These are phyloP conservation scores for Galago senegalensis DNA, from an alignment of 2,797 vertebrate species.

Conservation along the genomic window DNA sequence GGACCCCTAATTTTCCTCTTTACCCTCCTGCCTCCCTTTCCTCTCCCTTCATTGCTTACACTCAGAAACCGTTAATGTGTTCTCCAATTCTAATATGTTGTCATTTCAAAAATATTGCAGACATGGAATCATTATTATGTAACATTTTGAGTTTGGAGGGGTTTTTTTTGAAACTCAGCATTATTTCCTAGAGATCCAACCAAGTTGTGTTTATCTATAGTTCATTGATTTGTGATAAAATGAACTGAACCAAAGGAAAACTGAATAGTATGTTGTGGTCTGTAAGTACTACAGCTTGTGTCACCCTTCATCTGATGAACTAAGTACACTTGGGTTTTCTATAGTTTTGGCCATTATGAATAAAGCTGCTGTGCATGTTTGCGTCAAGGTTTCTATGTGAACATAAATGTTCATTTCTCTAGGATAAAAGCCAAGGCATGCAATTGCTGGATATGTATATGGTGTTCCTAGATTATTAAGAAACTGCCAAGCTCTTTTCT, in stretches of 20 bases:
- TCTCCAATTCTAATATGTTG: not conserved
- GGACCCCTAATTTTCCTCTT: not conserved
- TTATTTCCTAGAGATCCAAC: not conserved
- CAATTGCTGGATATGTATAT: not conserved
- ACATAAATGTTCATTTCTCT: not conserved
- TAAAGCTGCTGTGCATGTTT: not conserved
- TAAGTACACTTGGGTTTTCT: not conserved
- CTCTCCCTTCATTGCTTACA: not conserved
- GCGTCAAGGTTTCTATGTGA: not conserved
- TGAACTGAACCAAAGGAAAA: not conserved
- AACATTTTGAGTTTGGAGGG: not conserved
- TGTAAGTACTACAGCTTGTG: not conserved
- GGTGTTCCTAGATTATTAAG: not conserved
- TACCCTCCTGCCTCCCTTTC: not conserved
- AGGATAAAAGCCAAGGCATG: not conserved
- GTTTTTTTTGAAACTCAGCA: not conserved
- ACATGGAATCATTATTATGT: not conserved
- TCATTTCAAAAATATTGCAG: not conserved
- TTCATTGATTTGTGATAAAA: not conserved
- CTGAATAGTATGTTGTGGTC: not conserved
- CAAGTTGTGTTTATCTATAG: not conserved
- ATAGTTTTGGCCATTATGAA: not conserved
- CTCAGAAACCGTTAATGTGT: not conserved
- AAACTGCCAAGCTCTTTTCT: not conserved
- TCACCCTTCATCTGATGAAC: not conserved